Evolutionary conservation across 2,113 vertebrate genomes (phyloP).

Genomic region (Origma solitaria): DNA sequence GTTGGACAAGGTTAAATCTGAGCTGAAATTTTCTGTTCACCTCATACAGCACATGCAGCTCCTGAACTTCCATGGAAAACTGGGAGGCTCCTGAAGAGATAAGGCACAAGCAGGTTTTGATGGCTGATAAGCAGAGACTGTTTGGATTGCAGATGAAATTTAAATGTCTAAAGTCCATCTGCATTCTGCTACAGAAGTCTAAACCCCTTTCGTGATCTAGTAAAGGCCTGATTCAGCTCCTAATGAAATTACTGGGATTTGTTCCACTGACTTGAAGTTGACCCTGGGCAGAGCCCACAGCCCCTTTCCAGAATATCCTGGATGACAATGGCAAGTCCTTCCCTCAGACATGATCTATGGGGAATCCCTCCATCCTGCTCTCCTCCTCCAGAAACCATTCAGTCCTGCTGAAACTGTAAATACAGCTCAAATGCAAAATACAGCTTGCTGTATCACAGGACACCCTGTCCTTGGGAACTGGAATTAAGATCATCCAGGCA

Average conservation of each 20-base stretch:
- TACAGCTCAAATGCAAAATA: background rate
- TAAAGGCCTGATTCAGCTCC: background rate
- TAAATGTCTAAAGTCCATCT: background rate
- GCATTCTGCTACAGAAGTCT: background rate
- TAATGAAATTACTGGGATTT: conserved; percentile 24
- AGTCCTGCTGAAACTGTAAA: background rate
- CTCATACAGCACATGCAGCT: background rate
- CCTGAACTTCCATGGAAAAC: background rate
- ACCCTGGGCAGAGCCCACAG: background rate
- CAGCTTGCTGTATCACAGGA: background rate
- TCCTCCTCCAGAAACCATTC: background rate
- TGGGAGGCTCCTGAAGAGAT: background rate
- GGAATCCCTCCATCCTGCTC: background rate
- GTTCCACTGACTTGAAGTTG: background rate
- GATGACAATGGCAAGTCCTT: background rate
- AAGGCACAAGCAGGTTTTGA: background rate
- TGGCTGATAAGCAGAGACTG: background rate
- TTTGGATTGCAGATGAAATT: background rate
- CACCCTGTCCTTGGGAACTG: background rate
- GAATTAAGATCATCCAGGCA: background rate
- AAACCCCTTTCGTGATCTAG: background rate
- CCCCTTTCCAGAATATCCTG: background rate
- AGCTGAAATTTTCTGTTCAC: background rate
- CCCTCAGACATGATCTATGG: background rate
- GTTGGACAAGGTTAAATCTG: background rate